Percentiles rank a stretch among this genome's conserved stretches.
Evolutionary conservation across 2,113 vertebrate species (phyloP).

Genomic region (Fregata magnificens): DNA sequence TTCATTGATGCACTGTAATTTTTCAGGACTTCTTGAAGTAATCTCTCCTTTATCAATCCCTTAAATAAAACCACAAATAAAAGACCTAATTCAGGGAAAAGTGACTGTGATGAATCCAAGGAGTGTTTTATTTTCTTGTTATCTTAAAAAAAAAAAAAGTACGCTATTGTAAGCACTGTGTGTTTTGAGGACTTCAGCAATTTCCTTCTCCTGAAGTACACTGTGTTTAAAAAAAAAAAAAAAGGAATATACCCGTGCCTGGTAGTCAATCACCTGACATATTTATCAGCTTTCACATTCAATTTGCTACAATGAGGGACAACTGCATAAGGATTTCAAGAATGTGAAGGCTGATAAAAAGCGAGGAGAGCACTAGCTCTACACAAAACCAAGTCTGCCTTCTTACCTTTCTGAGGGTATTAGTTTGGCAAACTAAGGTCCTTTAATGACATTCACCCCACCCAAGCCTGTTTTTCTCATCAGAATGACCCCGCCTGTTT

Average conservation of each 20-base stretch:
- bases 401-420: not conserved
- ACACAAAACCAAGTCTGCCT: not conserved
- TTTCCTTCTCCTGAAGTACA: not conserved
- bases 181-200: not conserved
- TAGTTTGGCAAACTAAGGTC: not conserved
- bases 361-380: not conserved
- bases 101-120: not conserved
- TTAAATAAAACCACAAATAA: not conserved
- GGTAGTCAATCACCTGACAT: not conserved
- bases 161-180: too few species aligned
- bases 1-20: not conserved
- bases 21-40: not conserved
- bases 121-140: not conserved
- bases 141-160: too few species aligned
- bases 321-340: not conserved
- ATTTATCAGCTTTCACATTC: not conserved
- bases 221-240: not conserved
- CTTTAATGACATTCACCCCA: constrained; percentile 33
- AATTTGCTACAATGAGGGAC: not conserved
- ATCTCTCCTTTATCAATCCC: not conserved
- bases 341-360: not conserved
- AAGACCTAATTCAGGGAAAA: not conserved
- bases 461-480: constrained; percentile 64
- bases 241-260: not conserved
- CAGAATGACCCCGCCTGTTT: constrained; percentile 45